Evolutionary conservation across 2,888 invertebrate genomes (phyloP), one percentile per base, ranked within the genome.

Genomic region (Trissonchulus sp.): DNA sequence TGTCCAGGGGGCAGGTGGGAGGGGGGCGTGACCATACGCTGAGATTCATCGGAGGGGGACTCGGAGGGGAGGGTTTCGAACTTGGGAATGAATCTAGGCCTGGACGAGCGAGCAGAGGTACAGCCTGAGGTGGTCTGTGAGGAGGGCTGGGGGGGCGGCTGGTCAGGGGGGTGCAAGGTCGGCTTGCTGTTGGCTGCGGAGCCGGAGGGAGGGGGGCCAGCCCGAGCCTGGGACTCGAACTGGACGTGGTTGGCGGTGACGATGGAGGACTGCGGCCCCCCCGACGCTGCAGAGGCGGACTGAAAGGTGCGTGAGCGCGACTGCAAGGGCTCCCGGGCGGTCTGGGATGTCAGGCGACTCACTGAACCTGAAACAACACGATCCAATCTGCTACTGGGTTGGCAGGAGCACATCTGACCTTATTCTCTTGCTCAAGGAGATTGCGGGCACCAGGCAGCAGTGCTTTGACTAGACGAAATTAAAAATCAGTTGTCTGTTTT

Each of bases 31-130:
- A 65, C 31, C 65, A 65, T 65, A 8, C 34, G 65, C n/a, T 65
- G 65, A 28, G 31, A 31, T 28, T 65, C 65, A 31, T 65, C 65
- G 8, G 71, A 69, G n/a, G 71, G 71, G 3, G 71, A 69, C n/a
- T 69, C 71, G 37, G 71, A 69, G 34, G 71, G 71, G n/a, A 69
- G 34, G 34, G 71, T 34, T 35, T 34, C 36, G 34, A 69, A 69
- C 34, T 69, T 69, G 28, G 71, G 71, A 15, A 69, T 37, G 34
- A 69, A 69, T 35, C 71, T 2, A 28, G 71, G 71, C 8, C 71
- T 23, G 34, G 71, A 69, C 8, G 48, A 15, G 8, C 48, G 48
- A 15, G 48, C 23, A 48, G 48, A 48, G 48, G 48, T 48, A n/a
- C n/a, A n/a, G n/a, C n/a, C n/a, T n/a, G n/a, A n/a, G n/a, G n/a